These are phyloP conservation scores for Brienomyrus longianalis DNA, from an alignment of 2,113 vertebrate species.

Conservation along the genomic window DNA sequence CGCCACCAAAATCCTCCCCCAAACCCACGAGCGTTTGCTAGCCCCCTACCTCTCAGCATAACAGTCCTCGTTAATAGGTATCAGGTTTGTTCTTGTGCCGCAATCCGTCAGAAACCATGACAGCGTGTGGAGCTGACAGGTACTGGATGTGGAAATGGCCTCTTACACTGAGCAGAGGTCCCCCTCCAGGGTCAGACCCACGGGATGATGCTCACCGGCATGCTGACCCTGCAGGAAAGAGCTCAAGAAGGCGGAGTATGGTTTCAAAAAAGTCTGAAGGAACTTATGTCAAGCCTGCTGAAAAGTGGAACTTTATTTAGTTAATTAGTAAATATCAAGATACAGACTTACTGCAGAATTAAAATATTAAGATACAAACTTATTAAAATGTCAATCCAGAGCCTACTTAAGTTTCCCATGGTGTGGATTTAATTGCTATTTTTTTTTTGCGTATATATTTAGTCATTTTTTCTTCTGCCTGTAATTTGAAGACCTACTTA, in stretches of 20 bases:
- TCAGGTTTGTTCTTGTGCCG: not conserved
- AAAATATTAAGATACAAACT: not conserved
- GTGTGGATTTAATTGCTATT: not conserved
- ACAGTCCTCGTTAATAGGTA: not conserved
- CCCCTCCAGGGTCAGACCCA: not conserved
- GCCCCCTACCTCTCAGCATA: not conserved
- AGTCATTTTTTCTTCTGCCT: not conserved
- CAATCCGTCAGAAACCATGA: not conserved
- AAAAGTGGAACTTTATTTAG: not conserved
- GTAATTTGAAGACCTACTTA: not conserved
- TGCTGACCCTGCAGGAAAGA: not conserved
- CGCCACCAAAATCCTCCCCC: not conserved
- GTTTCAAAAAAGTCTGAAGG: not conserved
- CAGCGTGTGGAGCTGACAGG: not conserved
- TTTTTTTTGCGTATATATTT: not conserved
- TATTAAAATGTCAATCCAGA: not conserved
- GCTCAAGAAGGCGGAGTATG: not conserved
- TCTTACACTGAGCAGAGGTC: not conserved
- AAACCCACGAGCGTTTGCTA: not conserved
- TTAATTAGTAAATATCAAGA: not conserved
- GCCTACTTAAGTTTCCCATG: not conserved
- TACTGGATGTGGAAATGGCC: not conserved
- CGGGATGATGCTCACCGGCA: not conserved
- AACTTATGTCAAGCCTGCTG: not conserved
- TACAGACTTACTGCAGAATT: not conserved